phyloP scores from a whole-genome alignment of 2,113 vertebrate species.

The Gallinago jamesoni region DNA sequence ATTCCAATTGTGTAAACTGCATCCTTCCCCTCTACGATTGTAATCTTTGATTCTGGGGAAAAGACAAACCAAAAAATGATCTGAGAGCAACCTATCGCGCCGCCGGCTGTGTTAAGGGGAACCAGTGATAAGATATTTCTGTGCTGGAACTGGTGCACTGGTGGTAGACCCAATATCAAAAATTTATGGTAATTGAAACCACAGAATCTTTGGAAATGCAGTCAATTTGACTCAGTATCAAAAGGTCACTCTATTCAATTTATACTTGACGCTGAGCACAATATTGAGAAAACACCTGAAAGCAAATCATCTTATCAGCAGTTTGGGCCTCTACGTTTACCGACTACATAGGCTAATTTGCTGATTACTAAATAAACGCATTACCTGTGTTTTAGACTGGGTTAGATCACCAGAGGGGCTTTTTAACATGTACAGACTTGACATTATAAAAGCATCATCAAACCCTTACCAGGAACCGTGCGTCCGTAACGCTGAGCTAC shows the following conservation, averaged over 20 bases:
- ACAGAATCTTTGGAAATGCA: slow-evolving; percentile 85
- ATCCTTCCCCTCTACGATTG: slow-evolving; percentile 43
- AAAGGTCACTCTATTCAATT: slow-evolving; percentile 92
- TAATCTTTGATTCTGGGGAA: slow-evolving; percentile 58
- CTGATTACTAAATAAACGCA: slow-evolving; percentile 86
- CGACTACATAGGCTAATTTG: slow-evolving; percentile 81
- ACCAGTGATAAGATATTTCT: slow-evolving; percentile 58
- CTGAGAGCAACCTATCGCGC: slow-evolving; percentile 13
- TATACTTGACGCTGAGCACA: slow-evolving; percentile 78
- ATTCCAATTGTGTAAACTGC: slow-evolving; percentile 54
- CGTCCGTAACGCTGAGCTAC: background rate
- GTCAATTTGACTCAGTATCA: slow-evolving; percentile 85
- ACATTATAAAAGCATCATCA: slow-evolving; percentile 64
- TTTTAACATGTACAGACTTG: slow-evolving; percentile 58
- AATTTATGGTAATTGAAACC: slow-evolving; percentile 87
- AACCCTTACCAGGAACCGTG: background rate
- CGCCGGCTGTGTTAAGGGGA: slow-evolving; percentile 23
- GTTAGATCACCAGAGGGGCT: background rate
- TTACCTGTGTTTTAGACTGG: slow-evolving; percentile 67
- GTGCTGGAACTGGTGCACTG: slow-evolving; percentile 27
- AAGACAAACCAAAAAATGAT: slow-evolving; percentile 1
- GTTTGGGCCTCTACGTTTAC: slow-evolving; percentile 77
- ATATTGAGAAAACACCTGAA: slow-evolving; percentile 84
- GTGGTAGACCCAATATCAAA: slow-evolving; percentile 73
- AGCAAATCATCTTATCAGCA: slow-evolving; percentile 87